Evolutionary conservation across 2,797 vertebrate species (phyloP).

Genomic region (Avahi laniger): DNA sequence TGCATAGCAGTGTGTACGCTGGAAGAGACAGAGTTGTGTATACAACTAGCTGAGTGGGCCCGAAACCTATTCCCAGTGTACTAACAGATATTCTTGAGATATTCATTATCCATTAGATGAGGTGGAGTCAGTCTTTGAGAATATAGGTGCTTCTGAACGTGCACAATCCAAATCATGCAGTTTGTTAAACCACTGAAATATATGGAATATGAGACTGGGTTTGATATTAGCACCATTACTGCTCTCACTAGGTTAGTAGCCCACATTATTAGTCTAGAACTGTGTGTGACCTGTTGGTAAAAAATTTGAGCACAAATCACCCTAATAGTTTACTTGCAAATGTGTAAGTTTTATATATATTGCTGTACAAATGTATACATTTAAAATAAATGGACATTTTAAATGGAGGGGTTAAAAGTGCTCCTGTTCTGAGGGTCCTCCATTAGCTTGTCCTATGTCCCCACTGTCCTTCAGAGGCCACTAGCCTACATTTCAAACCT

Average conservation of each 20-base stretch:
- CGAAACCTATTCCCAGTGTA: background rate
- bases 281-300: background rate
- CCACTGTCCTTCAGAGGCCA: background rate
- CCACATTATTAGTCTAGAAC: background rate
- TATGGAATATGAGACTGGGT: background rate
- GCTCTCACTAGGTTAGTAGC: background rate
- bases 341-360: background rate
- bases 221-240: background rate
- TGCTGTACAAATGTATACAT: background rate
- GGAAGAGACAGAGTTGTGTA: background rate
- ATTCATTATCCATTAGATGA: background rate
- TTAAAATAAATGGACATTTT: background rate
- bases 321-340: background rate
- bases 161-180: background rate
- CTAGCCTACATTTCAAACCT: background rate
- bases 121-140: background rate
- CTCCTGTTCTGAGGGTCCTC: background rate
- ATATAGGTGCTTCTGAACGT: background rate
- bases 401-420: background rate
- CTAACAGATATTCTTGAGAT: background rate
- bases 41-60: background rate
- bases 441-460: background rate
- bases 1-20: accelerated
- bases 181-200: background rate
- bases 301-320: background rate